Conservation (phyloP, 2,888 invertebrate genomes). For the Didymodactylos carnosus region DNA sequence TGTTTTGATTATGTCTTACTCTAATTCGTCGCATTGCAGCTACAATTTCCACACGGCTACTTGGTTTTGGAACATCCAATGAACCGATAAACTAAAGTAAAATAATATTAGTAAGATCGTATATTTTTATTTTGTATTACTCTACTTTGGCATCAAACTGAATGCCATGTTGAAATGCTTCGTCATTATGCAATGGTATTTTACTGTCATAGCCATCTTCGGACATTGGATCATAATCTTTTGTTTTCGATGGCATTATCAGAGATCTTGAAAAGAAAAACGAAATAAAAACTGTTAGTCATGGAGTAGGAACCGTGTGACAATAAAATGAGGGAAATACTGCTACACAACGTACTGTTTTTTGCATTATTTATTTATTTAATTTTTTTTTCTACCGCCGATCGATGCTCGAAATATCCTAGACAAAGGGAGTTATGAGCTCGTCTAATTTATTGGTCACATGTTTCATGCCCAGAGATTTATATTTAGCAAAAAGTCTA, state of each 20-base stretch:
- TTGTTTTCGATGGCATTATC: not conserved
- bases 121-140: not conserved
- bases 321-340: too few relatives aligned
- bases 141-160: constrained; percentile 86
- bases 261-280: too few relatives aligned
- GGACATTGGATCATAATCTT: not conserved
- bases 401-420: too few relatives aligned
- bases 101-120: constrained; percentile 5
- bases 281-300: too few relatives aligned
- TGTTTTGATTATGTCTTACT: constrained; percentile 53
- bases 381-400: too few relatives aligned
- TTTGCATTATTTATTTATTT: too few relatives aligned
- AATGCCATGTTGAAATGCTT: constrained; percentile 88
- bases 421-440: too few relatives aligned
- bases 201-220: constrained; percentile 36
- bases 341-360: too few relatives aligned
- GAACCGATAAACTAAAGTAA: constrained; percentile 78
- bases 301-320: too few relatives aligned
- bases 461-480: too few relatives aligned
- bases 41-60: constrained; percentile 88
- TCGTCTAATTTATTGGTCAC: too few relatives aligned
- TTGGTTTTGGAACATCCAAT: constrained; percentile 84
- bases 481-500: too few relatives aligned
- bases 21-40: constrained; percentile 94
- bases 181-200: constrained; percentile 76